A percentile compares a stretch with the other conserved stretches of the same genome.
Conservation (phyloP, 1,140 invertebrate species). For the Maconellicoccus hirsutus region DNA sequence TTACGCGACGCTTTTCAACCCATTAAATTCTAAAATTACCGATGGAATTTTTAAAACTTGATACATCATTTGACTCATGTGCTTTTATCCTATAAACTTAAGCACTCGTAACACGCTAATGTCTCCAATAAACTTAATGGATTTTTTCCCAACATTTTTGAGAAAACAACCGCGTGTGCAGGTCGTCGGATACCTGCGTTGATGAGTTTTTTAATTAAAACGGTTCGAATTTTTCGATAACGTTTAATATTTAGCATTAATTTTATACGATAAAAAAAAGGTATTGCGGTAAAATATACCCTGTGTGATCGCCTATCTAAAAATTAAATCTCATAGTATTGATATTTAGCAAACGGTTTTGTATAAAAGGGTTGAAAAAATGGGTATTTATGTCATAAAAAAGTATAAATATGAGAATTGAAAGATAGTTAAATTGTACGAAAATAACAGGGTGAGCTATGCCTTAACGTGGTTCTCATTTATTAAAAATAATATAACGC, state of each 20-base stretch:
- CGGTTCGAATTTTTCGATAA: background rate
- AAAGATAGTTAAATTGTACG: background rate
- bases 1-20: background rate
- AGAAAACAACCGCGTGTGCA: too few relatives aligned
- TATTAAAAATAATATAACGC: background rate
- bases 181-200: too few relatives aligned
- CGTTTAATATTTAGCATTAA: background rate
- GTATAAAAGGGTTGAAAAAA: background rate
- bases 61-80: background rate
- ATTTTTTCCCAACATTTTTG: background rate
- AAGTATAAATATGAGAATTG: background rate
- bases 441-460: constrained; percentile 1
- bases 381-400: constrained; percentile 4
- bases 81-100: background rate
- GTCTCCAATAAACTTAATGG: constrained; percentile 2
- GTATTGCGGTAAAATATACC: background rate
- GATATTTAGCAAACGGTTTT: background rate
- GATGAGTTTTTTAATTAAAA: background rate
- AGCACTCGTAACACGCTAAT: background rate
- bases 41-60: background rate
- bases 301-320: background rate
- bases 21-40: constrained; percentile 9
- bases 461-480: background rate
- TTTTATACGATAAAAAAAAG: background rate
- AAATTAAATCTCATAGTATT: background rate